Evolutionary conservation across 2,888 invertebrate genomes (phyloP), one percentile per base, ranked within the genome.

Genomic region (Callyntrura sp.): DNA sequence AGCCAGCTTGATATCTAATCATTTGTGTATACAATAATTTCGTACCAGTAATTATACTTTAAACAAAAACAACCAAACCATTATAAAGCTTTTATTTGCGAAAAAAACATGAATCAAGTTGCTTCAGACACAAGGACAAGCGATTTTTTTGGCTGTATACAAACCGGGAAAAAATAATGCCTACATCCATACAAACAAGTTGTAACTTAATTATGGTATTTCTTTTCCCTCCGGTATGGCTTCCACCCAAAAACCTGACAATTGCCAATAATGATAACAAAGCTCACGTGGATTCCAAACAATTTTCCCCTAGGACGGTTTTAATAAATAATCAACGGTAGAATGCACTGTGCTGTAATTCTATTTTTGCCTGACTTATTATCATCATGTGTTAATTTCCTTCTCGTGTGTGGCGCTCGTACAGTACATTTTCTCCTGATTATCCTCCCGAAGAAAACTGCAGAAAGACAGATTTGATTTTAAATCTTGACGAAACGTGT

Each of bases 1-100:
- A 70, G 70, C 70, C 70, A 43, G 35, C 70, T 45, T 70, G 70
- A 45, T 70, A 70, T 6, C 45, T 43, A n/a, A 43, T 70, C 43
- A 70, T 17, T 70, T 70, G 70, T 70, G 20, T 35, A 11, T 11
- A 23, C 14, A 25, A 4, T 23, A 1, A 62, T 9, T 23, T 23
- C 2, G 0, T n/a, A n/a, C n/a, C n/a, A n/a, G n/a, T n/a, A 60
- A 20, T 2, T 20, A n/a, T 60, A 17, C 20, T 8, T n/a, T n/a
- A n/a, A n/a, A n/a, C n/a, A 60, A 60, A 60, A 60, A 60, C 9
- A 60, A 60, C 9, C n/a, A 51, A 8, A 51, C 12, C 51, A 57
- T 5, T 14, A 17, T 8, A 57, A 57, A 57, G 17, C 20, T 62
- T 14, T n/a, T 35, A 35, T 35, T 6, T 2, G 35, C 25, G 62